These are phyloP conservation scores for Leguminivora glycinivorella DNA, from an alignment of 1,140 invertebrate species.

Conservation along the genomic window DNA sequence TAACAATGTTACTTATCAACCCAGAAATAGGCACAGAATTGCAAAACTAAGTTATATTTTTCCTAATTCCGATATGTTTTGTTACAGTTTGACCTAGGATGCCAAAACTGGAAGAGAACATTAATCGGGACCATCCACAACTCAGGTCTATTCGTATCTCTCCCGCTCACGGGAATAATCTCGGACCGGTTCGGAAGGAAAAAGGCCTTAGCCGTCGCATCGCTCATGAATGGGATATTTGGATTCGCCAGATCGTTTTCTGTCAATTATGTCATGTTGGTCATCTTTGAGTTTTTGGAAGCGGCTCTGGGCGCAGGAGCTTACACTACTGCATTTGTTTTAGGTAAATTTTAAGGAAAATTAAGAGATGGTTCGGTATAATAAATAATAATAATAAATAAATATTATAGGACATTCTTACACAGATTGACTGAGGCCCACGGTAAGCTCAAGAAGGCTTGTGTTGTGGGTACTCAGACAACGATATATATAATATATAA, in stretches of 20 bases:
- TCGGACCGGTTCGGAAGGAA: conserved; percentile 84
- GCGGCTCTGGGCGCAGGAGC: conserved; percentile 81
- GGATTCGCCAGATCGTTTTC: conserved; percentile 84
- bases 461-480: too few species aligned
- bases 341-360: conserved; percentile 69
- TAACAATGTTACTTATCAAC: too few species aligned
- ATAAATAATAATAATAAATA: too few species aligned
- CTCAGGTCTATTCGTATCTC: conserved; percentile 84
- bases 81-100: conserved; percentile 68
- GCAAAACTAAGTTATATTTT: too few species aligned
- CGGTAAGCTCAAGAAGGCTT: too few species aligned
- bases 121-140: conserved; percentile 85
- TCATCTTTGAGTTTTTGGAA: conserved; percentile 83
- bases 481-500: too few species aligned
- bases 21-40: too few species aligned
- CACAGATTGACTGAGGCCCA: too few species aligned
- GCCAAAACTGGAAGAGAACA: conserved; percentile 83
- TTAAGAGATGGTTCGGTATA: neutral
- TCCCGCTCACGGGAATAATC: conserved; percentile 83
- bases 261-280: conserved; percentile 82
- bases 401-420: too few species aligned
- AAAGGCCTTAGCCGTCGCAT: conserved; percentile 80
- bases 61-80: conserved; percentile 25
- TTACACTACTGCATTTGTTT: conserved; percentile 81
- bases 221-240: conserved; percentile 79